Conservation (phyloP, 2,888 invertebrate species). For the Mesorhabditis sp. region DNA sequence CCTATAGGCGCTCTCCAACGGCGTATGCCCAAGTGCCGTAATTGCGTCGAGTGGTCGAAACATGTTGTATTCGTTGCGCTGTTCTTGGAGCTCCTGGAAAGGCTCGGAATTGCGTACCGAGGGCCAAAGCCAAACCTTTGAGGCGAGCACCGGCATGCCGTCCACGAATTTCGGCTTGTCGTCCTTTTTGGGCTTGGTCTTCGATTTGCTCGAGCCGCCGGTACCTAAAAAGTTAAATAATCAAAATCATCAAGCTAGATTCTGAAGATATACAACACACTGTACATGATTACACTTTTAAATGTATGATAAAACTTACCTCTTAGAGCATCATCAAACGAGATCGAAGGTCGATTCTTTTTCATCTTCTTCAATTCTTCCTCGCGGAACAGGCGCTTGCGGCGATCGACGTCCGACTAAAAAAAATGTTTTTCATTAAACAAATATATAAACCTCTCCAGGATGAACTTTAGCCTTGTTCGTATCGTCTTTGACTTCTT, state of each 20-base stretch:
- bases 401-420: not conserved
- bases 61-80: not conserved
- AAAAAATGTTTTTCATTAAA: not conserved
- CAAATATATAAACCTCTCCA: not conserved
- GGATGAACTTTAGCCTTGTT: not conserved
- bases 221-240: too few relatives aligned
- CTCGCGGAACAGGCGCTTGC: not conserved
- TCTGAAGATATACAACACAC: too few relatives aligned
- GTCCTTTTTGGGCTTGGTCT: not conserved
- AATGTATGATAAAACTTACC: not conserved
- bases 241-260: too few relatives aligned
- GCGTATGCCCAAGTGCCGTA: not conserved
- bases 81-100: not conserved
- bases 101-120: not conserved
- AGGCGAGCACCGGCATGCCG: not conserved
- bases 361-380: slow-evolving; percentile 3
- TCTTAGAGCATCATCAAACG: slow-evolving; percentile 4
- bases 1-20: not conserved
- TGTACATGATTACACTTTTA: too few relatives aligned
- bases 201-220: not conserved
- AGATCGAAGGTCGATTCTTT: not conserved
- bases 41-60: slow-evolving; percentile 2
- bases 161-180: not conserved
- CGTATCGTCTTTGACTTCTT: not conserved
- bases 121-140: not conserved